phyloP scores from a whole-genome alignment of 2,888 invertebrate genomes.

The Synergus umbraculus region DNA sequence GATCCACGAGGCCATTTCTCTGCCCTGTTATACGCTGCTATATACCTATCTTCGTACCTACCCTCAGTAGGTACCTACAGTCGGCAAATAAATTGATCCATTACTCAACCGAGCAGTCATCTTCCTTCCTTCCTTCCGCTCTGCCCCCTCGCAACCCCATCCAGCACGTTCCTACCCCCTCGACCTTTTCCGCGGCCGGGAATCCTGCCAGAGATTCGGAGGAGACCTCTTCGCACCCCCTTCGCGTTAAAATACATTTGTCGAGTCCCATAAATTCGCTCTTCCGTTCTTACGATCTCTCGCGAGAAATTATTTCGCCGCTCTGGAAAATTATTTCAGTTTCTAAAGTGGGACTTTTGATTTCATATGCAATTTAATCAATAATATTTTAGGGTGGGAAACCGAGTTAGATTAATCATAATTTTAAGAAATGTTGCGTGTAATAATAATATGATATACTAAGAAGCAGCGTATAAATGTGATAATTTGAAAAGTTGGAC shows the following conservation, averaged over 20 bases:
- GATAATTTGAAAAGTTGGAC: too few species aligned
- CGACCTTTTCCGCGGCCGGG: slow-evolving; percentile 59
- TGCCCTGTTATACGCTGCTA: slow-evolving; percentile 62
- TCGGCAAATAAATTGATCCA: slow-evolving; percentile 75
- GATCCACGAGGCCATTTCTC: slow-evolving; percentile 71
- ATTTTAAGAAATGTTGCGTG: too few species aligned
- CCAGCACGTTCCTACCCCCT: slow-evolving; percentile 44
- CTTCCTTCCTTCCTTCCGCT: slow-evolving; percentile 67
- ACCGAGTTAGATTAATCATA: too few species aligned
- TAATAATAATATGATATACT: too few species aligned
- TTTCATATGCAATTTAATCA: not conserved
- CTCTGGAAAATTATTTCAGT: slow-evolving; percentile 21
- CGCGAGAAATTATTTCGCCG: slow-evolving; percentile 26
- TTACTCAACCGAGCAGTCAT: slow-evolving; percentile 75
- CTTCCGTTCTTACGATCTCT: slow-evolving; percentile 14
- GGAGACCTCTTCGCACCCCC: slow-evolving; percentile 64
- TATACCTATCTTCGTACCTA: slow-evolving; percentile 62
- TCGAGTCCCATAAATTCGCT: slow-evolving; percentile 37
- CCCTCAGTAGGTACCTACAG: slow-evolving; percentile 63
- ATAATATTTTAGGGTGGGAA: not conserved
- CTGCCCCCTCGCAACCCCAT: slow-evolving; percentile 51
- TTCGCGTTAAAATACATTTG: slow-evolving; percentile 46
- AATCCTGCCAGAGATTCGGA: slow-evolving; percentile 62
- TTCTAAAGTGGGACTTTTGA: not conserved
- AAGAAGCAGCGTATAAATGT: too few species aligned